Evolutionary conservation across 2,797 vertebrate species (phyloP).

Genomic region (Hapalemur alaotrensis): DNA sequence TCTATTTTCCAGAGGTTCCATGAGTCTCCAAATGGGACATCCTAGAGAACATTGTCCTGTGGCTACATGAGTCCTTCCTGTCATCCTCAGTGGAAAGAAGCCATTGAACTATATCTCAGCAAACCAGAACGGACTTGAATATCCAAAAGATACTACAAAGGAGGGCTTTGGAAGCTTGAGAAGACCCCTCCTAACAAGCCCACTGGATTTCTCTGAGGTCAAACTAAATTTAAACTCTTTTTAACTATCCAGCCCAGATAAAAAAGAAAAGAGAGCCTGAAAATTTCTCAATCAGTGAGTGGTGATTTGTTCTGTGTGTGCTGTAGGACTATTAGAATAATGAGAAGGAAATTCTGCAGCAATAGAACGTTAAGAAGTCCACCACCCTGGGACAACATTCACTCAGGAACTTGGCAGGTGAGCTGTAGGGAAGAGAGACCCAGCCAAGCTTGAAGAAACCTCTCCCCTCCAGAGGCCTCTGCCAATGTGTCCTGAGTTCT

Average conservation of each 20-base stretch:
- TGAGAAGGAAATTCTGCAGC: conserved; percentile 53
- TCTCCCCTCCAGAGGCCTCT: background rate
- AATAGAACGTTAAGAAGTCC: conserved; percentile 30
- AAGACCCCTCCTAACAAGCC: background rate
- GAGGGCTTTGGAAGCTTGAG: background rate
- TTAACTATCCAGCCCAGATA: background rate
- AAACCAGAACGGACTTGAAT: background rate
- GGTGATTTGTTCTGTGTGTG: background rate
- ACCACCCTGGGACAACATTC: background rate
- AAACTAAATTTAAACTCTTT: conserved; percentile 35
- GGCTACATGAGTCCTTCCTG: background rate
- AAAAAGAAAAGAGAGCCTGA: background rate
- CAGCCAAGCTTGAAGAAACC: conserved; percentile 29
- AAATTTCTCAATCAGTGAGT: background rate
- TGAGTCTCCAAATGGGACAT: background rate
- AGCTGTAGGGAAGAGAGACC: background rate
- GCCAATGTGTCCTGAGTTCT: background rate
- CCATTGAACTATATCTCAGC: background rate
- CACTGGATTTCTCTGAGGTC: background rate
- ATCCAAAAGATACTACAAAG: background rate
- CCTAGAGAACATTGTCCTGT: background rate
- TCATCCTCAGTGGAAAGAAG: background rate
- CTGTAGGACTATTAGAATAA: conserved; percentile 45
- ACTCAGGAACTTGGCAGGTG: conserved; percentile 29
- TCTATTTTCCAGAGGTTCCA: background rate